Evolutionary conservation across 64 coral and sea anemone species (phyloP).

Genomic region (Hydrozoanthus tunicans): DNA sequence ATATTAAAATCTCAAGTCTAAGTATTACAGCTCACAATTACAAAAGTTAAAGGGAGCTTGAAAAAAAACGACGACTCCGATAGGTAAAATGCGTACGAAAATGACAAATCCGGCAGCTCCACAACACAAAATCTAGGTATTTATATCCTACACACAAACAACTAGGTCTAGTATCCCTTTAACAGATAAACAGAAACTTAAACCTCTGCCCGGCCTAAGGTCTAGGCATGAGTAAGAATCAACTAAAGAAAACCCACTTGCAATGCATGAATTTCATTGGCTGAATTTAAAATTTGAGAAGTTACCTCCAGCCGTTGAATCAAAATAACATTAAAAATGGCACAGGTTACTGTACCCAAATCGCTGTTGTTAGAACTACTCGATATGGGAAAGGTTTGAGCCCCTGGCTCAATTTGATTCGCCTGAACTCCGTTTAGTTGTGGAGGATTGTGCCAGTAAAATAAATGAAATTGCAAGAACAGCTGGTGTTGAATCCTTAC

Average conservation of each 20-base stretch:
- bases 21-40: too few relatives aligned
- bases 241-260: constrained; percentile 14
- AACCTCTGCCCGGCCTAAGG: too few relatives aligned
- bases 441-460: constrained; percentile 11
- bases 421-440: constrained; percentile 30
- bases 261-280: constrained; percentile 31
- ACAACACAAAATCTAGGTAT: too few relatives aligned
- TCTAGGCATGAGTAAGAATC: too few relatives aligned
- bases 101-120: too few relatives aligned
- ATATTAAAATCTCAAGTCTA: too few relatives aligned
- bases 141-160: too few relatives aligned
- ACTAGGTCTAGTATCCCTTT: too few relatives aligned
- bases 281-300: constrained; percentile 22
- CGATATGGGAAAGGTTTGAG: constrained; percentile 11
- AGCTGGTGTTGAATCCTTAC: not conserved
- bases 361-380: constrained; percentile 18
- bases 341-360: constrained; percentile 21
- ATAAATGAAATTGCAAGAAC: constrained; percentile 13
- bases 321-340: constrained; percentile 7
- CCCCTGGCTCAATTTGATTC: constrained; percentile 29
- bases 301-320: constrained; percentile 2
- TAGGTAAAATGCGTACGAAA: too few relatives aligned
- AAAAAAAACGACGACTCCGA: too few relatives aligned
- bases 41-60: too few relatives aligned
- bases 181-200: too few relatives aligned